Conservation (phyloP, 2,113 vertebrate species). For the Rhipidura dahli region DNA sequence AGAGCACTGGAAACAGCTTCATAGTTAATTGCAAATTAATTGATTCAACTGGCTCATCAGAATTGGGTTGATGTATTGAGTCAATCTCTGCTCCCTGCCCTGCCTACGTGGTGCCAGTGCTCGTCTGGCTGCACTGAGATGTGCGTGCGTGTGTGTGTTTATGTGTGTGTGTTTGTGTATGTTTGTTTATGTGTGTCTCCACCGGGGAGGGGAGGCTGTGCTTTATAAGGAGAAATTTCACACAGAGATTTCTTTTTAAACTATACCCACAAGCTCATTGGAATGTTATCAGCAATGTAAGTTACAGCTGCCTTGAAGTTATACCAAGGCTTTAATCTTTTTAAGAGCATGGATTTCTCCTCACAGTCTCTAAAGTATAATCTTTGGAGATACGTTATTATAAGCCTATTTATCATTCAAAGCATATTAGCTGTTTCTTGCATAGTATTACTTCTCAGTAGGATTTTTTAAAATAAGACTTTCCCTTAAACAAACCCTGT, state of each 20-base stretch:
- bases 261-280: neutral
- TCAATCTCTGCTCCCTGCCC: neutral
- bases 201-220: neutral
- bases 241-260: neutral
- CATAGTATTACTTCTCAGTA: neutral
- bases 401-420: slow-evolving; percentile 29
- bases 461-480: neutral
- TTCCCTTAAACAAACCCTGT: neutral
- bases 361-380: neutral
- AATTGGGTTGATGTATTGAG: neutral
- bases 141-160: too few relatives aligned
- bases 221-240: neutral
- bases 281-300: neutral
- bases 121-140: neutral
- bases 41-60: neutral
- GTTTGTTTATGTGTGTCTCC: neutral
- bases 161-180: too few relatives aligned
- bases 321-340: slow-evolving; percentile 5
- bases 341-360: neutral
- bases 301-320: neutral
- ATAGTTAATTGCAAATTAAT: neutral
- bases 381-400: neutral
- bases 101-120: neutral
- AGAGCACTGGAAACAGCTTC: neutral
- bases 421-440: neutral